Evolutionary conservation across 2,888 invertebrate genomes (phyloP).

Genomic region (Polydrusus tereticollis): DNA sequence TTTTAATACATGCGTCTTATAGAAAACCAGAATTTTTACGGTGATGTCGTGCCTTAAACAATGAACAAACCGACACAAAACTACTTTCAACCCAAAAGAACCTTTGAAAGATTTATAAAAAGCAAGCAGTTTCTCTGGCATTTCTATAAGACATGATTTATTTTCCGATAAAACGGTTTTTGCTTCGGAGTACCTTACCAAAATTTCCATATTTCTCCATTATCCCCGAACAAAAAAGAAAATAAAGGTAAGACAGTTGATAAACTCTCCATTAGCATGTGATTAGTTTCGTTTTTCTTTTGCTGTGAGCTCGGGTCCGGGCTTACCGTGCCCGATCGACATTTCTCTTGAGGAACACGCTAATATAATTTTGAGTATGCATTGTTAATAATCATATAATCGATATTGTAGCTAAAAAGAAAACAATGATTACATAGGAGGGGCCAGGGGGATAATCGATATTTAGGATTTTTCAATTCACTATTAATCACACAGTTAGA

Average conservation of each 20-base stretch:
- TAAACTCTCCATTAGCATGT: conserved; percentile 47
- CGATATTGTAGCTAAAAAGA: conserved; percentile 32
- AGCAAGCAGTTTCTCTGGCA: too few relatives aligned
- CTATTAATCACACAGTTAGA: too few relatives aligned
- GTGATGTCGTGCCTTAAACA: too few relatives aligned
- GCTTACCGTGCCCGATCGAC: conserved; percentile 44
- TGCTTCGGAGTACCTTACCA: neutral
- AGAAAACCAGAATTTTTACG: too few relatives aligned
- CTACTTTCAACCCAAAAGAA: too few relatives aligned
- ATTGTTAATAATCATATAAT: conserved; percentile 48
- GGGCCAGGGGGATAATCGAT: neutral
- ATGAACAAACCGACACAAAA: too few relatives aligned
- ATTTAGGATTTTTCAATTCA: too few relatives aligned
- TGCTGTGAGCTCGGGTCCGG: conserved; percentile 19
- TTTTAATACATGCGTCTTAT: too few relatives aligned
- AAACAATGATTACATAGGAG: conserved; percentile 1
- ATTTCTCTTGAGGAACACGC: conserved; percentile 46
- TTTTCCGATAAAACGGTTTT: neutral
- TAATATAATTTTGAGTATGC: conserved; percentile 49
- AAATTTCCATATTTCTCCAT: conserved; percentile 11
- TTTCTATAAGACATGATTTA: too few relatives aligned
- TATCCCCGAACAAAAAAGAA: conserved; percentile 9
- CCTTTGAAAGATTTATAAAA: too few relatives aligned
- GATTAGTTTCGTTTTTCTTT: conserved; percentile 33
- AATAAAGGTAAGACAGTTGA: conserved; percentile 39